Evolutionary conservation across 1,140 invertebrate genomes (phyloP).

Genomic region (Ephestia elutella): DNA sequence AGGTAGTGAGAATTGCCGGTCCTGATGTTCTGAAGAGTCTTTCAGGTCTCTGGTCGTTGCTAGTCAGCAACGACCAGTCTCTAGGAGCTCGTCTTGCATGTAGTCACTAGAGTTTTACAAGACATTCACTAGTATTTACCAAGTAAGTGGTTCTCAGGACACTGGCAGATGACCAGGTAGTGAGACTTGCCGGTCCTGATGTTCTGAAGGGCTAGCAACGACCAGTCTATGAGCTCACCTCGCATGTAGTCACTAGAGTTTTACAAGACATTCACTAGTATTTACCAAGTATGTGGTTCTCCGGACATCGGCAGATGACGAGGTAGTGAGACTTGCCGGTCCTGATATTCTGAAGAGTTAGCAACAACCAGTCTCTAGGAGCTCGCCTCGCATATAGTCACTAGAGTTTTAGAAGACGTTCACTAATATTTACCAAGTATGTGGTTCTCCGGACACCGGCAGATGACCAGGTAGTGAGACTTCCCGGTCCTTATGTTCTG

Average conservation of each 20-base stretch:
- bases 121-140: conserved; percentile 74
- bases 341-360: conserved; percentile 92
- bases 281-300: conserved; percentile 87
- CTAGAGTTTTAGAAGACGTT: conserved; percentile 70
- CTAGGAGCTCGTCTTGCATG: conserved; percentile 91
- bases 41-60: no score
- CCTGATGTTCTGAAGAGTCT: conserved; percentile 91
- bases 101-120: conserved; percentile 85
- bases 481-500: conserved; percentile 95
- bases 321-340: conserved; percentile 96
- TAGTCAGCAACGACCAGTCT: conserved; percentile 94
- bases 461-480: conserved; percentile 95
- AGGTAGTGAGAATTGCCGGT: conserved; percentile 96
- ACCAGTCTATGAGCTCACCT: conserved; percentile 90
- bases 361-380: conserved; percentile 91
- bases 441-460: conserved; percentile 88
- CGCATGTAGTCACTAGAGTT: conserved; percentile 95
- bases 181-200: conserved; percentile 94
- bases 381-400: conserved; percentile 94
- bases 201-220: conserved; percentile 91
- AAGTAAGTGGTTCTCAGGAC: conserved; percentile 87
- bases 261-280: no score
- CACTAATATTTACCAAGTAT: conserved; percentile 80
- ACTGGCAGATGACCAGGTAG: conserved; percentile 94
- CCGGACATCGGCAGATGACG: conserved; percentile 93